Evolutionary conservation across 2,797 vertebrate genomes (phyloP).

Genomic region (Scleropages formosus): DNA sequence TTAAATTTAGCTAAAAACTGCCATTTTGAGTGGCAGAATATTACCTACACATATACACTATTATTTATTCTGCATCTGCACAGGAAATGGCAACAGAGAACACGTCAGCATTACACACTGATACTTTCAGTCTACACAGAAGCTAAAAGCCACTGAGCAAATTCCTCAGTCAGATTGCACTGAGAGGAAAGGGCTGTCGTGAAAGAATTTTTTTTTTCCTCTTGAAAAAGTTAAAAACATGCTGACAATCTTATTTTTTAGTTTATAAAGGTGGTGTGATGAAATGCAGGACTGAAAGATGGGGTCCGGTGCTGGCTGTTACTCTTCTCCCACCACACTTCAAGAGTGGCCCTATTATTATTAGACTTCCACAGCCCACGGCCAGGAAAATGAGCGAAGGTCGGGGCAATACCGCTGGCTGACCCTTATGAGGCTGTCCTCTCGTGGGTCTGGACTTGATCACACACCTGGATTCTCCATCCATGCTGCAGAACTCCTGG

Average conservation of each 20-base stretch:
- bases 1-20: not conserved
- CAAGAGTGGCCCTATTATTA: constrained; percentile 43
- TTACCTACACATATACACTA: constrained; percentile 17
- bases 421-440: not conserved
- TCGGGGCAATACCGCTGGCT: not conserved
- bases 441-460: not conserved
- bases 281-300: not conserved
- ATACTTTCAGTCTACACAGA: constrained; percentile 15
- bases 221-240: constrained; percentile 19
- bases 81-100: constrained; percentile 18
- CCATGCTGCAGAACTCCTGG: not conserved
- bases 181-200: constrained; percentile 15
- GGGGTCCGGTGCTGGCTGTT: not conserved
- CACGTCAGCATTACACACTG: not conserved
- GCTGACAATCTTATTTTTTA: constrained; percentile 18
- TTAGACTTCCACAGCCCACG: no score
- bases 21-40: not conserved
- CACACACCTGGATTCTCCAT: not conserved
- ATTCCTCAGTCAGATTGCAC: constrained; percentile 22
- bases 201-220: constrained; percentile 19
- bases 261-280: constrained; percentile 25
- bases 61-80: not conserved
- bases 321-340: constrained; percentile 58
- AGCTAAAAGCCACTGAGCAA: constrained; percentile 21
- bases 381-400: no score